Percentiles rank a stretch among this genome's conserved stretches.
Evolutionary conservation across 2,113 vertebrate species (phyloP).

Genomic region (Cranoglanis bouderius): DNA sequence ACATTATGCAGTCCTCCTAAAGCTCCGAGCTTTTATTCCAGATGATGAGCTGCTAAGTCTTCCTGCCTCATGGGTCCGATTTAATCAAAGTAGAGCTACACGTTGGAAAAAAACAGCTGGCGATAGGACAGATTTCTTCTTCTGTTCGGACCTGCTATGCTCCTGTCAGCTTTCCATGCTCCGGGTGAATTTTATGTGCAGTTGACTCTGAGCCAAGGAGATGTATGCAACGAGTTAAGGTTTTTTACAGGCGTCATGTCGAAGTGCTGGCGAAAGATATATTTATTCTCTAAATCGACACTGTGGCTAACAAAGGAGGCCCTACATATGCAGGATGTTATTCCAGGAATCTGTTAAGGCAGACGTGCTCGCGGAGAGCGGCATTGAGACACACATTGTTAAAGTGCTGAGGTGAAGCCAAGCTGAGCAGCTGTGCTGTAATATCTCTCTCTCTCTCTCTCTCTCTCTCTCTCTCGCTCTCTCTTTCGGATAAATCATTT

Average conservation of each 20-base stretch:
- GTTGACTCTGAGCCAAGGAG: conserved; percentile 19
- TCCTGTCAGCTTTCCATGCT: conserved; percentile 12
- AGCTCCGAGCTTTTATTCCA: conserved; percentile 51
- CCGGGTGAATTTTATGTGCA: background rate
- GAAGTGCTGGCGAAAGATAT: conserved; percentile 14
- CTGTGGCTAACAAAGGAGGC: conserved; percentile 27
- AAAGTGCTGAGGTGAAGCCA: conserved; percentile 48
- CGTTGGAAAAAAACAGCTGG: background rate
- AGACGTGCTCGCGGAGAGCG: conserved; percentile 46
- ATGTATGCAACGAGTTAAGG: background rate
- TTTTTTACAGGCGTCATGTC: conserved; percentile 30
- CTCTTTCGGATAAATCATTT: conserved; percentile 5
- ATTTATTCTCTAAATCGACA: conserved; percentile 37
- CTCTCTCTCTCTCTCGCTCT: background rate
- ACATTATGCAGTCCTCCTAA: conserved; percentile 24
- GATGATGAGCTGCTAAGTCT: conserved; percentile 58
- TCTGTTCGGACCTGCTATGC: background rate
- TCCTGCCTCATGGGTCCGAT: conserved; percentile 39
- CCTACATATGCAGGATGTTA: conserved; percentile 44
- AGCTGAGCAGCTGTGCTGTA: conserved; percentile 22
- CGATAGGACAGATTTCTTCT: background rate
- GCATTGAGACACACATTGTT: conserved; percentile 48
- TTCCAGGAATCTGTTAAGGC: conserved; percentile 40
- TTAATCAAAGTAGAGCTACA: conserved; percentile 57
- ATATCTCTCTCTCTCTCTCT: conserved; percentile 21